Base-by-base conservation (phyloP, 2,113 vertebrate species). In the Panurus biarmicus region DNA sequence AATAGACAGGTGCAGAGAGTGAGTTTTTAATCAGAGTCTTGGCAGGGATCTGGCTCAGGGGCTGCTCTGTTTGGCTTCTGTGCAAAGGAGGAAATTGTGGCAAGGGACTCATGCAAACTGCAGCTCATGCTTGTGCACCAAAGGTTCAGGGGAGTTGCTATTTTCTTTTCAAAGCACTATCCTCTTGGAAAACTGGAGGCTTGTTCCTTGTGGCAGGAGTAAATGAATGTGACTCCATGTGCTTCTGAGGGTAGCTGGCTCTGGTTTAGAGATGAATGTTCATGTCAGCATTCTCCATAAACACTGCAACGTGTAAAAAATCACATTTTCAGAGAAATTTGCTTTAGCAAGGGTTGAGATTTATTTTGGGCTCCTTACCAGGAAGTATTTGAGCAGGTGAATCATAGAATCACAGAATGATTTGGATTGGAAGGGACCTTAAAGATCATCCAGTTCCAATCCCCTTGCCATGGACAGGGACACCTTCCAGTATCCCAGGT, bases 11-110 rank as follows among this genome's bases (percentile, higher is more conserved):
- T 95, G 92, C 94, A 92, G 81, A 77, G 65, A 76, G 60, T 4
- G 21, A 57, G 89, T 60, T 65, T 97, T 96, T 95, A 94, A 96
- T 96, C 89, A 67, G 20, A 87, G 62, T 85, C 85, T 94, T 95
- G 85, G 85, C 91, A 97, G 56, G 42, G 35, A 9, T 66, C 61
- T 62, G 25, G 10, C 33, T 66, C 23, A 71, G 58, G 56, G 28
- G 29, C 56, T 96, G 36, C 71, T 23, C 61, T 77, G 36, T 38
- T 90, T 93, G 93, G 48, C 82, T 88, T 54, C 79, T 72, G 47
- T 60, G 79, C n/a, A 47, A 61, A 94, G 80, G 36, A 73, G 67
- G 69, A 76, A 79, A 72, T 29, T 42, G 70, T 29, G 44, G 62
- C 51, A 66, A 36, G 86, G 58, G 51, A 61, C 67, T 64, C 22